phyloP scores from a whole-genome alignment of 1,140 invertebrate species.

The Agrypnia vestita region DNA sequence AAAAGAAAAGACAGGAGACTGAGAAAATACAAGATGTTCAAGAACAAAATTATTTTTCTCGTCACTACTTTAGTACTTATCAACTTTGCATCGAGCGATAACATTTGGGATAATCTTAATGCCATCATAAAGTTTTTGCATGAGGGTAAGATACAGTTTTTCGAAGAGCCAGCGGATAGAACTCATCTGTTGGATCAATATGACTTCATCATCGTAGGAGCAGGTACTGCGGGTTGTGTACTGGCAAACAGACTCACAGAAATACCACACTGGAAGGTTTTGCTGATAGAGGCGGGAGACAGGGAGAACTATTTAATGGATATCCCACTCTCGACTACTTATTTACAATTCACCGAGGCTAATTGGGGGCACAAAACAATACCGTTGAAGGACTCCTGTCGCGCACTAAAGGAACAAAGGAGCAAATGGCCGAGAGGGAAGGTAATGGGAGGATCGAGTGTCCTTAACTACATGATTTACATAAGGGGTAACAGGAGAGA shows the following conservation, averaged over 20 bases:
- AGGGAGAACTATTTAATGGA: constrained; percentile 79
- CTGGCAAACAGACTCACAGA: constrained; percentile 78
- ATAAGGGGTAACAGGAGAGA: constrained; percentile 84
- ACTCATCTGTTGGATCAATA: constrained; percentile 66
- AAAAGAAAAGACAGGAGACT: not conserved
- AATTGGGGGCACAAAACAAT: constrained; percentile 81
- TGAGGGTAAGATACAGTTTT: constrained; percentile 42
- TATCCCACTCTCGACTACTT: constrained; percentile 77
- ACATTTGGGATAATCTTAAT: not conserved
- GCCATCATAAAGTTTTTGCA: constrained; percentile 39
- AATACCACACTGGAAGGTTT: constrained; percentile 68
- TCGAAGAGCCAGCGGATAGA: constrained; percentile 65
- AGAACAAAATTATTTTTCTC: not conserved
- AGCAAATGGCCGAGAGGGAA: constrained; percentile 84
- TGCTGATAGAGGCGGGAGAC: constrained; percentile 81
- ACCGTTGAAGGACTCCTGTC: constrained; percentile 72
- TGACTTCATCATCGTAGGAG: constrained; percentile 81
- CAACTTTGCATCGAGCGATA: not conserved
- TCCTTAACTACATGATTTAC: constrained; percentile 94
- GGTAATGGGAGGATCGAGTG: constrained; percentile 88
- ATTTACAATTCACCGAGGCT: constrained; percentile 75
- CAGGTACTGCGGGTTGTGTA: constrained; percentile 82
- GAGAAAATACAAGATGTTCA: not conserved
- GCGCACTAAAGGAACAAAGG: constrained; percentile 73
- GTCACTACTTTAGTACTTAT: not conserved